Base-by-base conservation (phyloP, 2,797 vertebrate genomes). In the Poeciliopsis gracilis region DNA sequence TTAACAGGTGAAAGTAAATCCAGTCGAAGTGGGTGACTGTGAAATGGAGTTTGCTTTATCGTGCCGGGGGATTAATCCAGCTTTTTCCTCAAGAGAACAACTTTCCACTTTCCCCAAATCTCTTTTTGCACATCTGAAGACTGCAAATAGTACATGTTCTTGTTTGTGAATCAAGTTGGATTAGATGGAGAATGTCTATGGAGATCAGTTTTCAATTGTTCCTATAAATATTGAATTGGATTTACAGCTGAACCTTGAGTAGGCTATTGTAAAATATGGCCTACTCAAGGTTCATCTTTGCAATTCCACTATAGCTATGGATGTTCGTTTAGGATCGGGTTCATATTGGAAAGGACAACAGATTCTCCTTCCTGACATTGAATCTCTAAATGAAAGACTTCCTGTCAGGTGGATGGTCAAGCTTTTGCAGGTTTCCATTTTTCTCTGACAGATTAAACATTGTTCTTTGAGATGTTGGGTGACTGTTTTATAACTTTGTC, bases 1-100 rank as follows among this genome's bases (percentile, higher is more conserved):
- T 82, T 67, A 84, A 86, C 82, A 84, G 82, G 82, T 89, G 84
- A 90, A 89, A 73, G 75, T 82, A 79, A 72, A 57, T 77, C 79
- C 85, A 79, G 53, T 71, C 70, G 51, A 16, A 77, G 67, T 63
- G 72, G 28, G 30, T 25, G 46, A 61, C 77, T 78, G 23, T 77
- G 46, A 82, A 80, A 53, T 49, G 47, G 59, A 76, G 61, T 88
- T 72, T 73, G 78, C 28, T 23, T 46, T 71, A 70, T 55, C 79
- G 73, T 36, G 47, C 12, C 36, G 8, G 45, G 16, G 55, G 41
- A 38, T 41, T 69, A 59, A 57, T 33, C 49, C 47, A 57, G 15
- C 51, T 53, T 73, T 46, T 57, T 25, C 41, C 28, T n/a, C 16
- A 45, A 7, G 36, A 61, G 16, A 57, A 57, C 11, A 57, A 57